phyloP scores from a whole-genome alignment of 2,113 vertebrate genomes.

The Nymphicus hollandicus region DNA sequence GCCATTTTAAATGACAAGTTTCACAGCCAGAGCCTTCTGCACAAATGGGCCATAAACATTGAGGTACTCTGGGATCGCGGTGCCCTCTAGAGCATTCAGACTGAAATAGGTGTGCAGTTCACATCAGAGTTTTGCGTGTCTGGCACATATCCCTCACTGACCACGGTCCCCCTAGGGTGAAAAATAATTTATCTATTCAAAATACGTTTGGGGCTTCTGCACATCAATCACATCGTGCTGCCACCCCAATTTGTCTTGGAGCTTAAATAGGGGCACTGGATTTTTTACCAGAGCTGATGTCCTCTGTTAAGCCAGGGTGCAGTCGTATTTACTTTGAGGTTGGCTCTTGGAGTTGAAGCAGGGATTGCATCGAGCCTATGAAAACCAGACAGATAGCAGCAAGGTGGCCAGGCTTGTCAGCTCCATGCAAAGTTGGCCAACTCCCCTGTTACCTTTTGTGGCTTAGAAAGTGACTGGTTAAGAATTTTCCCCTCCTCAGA shows the following conservation, averaged over 20 bases:
- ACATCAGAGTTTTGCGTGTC: rapidly evolving
- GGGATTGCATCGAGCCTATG: not conserved
- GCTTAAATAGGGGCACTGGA: rapidly evolving
- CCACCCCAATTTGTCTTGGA: not conserved
- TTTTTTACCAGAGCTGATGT: not conserved
- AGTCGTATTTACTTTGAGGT: too few species aligned
- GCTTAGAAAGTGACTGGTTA: not conserved
- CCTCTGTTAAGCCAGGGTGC: not conserved
- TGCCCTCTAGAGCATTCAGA: conserved; percentile 48
- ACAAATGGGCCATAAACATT: rapidly evolving
- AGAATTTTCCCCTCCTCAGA: not conserved
- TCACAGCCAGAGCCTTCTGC: not conserved
- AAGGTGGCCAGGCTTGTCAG: not conserved
- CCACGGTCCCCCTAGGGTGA: rapidly evolving
- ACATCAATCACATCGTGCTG: rapidly evolving
- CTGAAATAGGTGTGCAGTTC: not conserved
- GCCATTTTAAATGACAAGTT: not conserved
- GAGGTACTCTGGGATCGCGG: not conserved
- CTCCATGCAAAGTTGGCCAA: not conserved
- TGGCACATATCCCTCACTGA: rapidly evolving
- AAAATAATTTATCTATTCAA: not conserved
- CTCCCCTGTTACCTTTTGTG: too few species aligned
- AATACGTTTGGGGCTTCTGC: not conserved
- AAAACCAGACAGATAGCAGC: not conserved
- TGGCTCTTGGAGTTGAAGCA: not conserved